Conservation (phyloP, 2,797 vertebrate genomes). For the Darevskia nairensis region DNA sequence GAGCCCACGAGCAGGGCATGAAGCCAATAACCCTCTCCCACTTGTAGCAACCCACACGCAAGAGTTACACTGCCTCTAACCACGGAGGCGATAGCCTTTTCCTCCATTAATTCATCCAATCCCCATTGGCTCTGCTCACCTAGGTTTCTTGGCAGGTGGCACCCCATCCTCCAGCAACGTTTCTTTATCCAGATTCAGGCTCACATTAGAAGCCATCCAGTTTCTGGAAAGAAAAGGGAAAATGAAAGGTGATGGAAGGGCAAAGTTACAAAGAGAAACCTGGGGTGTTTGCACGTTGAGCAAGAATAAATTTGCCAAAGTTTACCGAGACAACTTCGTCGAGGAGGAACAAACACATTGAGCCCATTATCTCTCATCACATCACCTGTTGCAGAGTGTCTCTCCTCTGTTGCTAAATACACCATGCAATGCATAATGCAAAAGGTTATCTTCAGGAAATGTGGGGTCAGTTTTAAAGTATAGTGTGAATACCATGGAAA, state of each 20-base stretch:
- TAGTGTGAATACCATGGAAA: background rate
- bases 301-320: conserved; percentile 19
- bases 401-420: background rate
- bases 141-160: conserved; percentile 91
- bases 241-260: conserved; percentile 14
- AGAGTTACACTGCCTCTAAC: background rate
- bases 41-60: too few relatives aligned
- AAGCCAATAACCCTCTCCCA: too few relatives aligned
- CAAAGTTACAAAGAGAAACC: conserved; percentile 56
- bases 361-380: conserved; percentile 26
- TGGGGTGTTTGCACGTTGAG: conserved; percentile 17
- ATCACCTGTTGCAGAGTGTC: background rate
- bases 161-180: conserved; percentile 83
- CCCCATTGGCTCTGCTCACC: conserved; percentile 76
- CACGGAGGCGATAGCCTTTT: background rate
- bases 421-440: background rate
- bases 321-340: conserved; percentile 34
- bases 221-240: conserved; percentile 60
- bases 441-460: background rate
- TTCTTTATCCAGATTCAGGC: conserved; percentile 71
- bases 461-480: background rate
- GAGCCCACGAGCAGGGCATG: too few relatives aligned
- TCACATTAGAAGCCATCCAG: conserved; percentile 82
- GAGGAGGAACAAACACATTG: conserved; percentile 20
- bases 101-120: background rate